A percentile compares a stretch with the other conserved stretches of the same genome.
These are phyloP conservation scores for Sylvilagus floridanus DNA, from an alignment of 2,797 vertebrate species.

Conservation along the genomic window DNA sequence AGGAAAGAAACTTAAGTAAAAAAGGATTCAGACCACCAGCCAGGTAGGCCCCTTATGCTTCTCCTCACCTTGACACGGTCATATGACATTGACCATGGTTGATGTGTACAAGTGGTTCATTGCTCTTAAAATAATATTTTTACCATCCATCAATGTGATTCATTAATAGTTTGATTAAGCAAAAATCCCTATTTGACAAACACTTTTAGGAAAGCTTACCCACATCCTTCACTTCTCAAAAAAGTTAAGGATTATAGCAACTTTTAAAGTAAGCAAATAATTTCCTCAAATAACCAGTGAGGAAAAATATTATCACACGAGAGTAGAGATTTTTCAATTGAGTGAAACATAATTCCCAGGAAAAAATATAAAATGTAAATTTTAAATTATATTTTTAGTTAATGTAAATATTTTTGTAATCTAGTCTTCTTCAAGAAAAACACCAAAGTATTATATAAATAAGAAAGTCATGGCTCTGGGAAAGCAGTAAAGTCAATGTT, in stretches of 20 bases:
- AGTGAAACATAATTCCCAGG: not conserved
- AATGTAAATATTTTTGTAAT: not conserved
- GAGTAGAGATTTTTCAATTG: not conserved
- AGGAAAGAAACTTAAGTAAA: not conserved
- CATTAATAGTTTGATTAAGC: not conserved
- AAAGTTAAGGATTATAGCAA: not conserved
- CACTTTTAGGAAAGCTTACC: not conserved
- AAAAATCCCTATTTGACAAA: not conserved
- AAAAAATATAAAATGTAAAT: not conserved
- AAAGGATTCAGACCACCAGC: not conserved
- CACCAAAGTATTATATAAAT: not conserved
- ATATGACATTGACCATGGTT: not conserved
- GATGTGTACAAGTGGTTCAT: not conserved
- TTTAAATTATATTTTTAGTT: not conserved
- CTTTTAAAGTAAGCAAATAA: not conserved
- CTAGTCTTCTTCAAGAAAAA: slow-evolving; percentile 8
- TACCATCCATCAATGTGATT: not conserved
- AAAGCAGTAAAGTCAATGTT: not conserved
- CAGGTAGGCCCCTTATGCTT: not conserved
- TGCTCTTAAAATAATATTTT: not conserved
- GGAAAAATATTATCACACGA: not conserved
- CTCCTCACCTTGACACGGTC: not conserved
- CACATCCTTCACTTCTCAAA: not conserved
- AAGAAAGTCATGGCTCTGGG: not conserved
- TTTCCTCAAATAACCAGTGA: not conserved